These are phyloP conservation scores for Ursus arctos DNA, from an alignment of 2,113 vertebrate species.

Conservation along the genomic window DNA sequence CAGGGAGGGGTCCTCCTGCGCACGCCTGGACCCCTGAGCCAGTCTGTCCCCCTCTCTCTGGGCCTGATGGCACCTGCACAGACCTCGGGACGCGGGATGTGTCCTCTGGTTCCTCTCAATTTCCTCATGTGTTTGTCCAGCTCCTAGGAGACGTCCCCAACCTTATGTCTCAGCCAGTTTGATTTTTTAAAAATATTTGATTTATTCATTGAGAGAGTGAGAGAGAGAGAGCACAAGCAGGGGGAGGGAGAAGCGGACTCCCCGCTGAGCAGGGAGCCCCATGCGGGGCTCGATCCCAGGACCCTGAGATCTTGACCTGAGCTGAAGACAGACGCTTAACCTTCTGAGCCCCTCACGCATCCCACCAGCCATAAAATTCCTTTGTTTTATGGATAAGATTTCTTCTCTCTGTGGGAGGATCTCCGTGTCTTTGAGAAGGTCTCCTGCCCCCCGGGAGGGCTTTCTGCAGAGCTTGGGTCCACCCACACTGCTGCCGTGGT, in stretches of 20 bases:
- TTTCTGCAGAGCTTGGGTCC: neutral
- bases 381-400: neutral
- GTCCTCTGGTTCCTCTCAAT: neutral
- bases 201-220: no score
- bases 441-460: neutral
- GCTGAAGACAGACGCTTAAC: no score
- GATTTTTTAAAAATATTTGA: no score
- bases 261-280: no score
- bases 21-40: neutral
- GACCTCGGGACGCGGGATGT: neutral
- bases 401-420: neutral
- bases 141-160: neutral
- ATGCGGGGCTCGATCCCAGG: no score
- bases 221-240: no score
- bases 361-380: neutral
- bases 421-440: neutral
- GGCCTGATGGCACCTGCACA: neutral
- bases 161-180: neutral
- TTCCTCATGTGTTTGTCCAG: no score
- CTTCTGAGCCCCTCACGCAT: no score
- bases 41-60: neutral
- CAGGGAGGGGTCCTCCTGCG: neutral
- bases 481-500: no score
- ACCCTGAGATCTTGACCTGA: no score
- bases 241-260: no score